Evolutionary conservation across 1,140 invertebrate species (phyloP), one percentile per base, ranked within the genome.

Genomic region (Rhagoletis pomonella): DNA sequence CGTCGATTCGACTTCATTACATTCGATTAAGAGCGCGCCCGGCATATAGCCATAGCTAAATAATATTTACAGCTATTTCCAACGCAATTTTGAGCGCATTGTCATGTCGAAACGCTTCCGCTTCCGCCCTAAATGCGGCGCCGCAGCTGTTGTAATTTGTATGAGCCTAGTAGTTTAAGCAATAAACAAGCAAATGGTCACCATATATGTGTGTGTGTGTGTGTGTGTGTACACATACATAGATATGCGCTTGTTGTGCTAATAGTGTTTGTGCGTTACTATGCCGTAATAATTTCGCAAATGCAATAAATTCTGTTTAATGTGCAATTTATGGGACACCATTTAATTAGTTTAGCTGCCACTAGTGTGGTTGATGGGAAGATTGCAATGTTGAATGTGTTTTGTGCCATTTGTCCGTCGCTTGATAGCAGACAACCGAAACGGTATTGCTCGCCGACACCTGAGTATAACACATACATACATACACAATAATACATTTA

Each of bases 301-400:
- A 85, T 62, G 90, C 90, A 90, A 92, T 92, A 92, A 92, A 92
- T 92, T 92, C 90, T 89, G 88, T 92, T 92, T 92, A 92, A 92
- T 92, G 90, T 91, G 90, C 90, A 91, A 92, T 92, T 92, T 92
- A 92, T 92, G 89, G 91, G 90, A 92, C 91, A 92, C 91, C 91
- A 92, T 92, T 92, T 92, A 92, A 92, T 92, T 92, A 92, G 91
- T 92, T 92, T 91, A 85, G 84, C 59, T 85, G 58, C 84, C 58
- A 85, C 55, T 19, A 62, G 10, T 81, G 7, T 10, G 17, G 73
- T n/a, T 55, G 42, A n/a, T 81, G 44, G 73, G 6, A 47, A 55
- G 73, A 81, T 81, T 81, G 47, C 47, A 3, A n/a, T 3, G 47
- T 29, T 55, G 47, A 55, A 55, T 81, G 60, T 62, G 73, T 55